Evolutionary conservation across 2,113 vertebrate species (phyloP).

Genomic region (Arvicanthis niloticus): DNA sequence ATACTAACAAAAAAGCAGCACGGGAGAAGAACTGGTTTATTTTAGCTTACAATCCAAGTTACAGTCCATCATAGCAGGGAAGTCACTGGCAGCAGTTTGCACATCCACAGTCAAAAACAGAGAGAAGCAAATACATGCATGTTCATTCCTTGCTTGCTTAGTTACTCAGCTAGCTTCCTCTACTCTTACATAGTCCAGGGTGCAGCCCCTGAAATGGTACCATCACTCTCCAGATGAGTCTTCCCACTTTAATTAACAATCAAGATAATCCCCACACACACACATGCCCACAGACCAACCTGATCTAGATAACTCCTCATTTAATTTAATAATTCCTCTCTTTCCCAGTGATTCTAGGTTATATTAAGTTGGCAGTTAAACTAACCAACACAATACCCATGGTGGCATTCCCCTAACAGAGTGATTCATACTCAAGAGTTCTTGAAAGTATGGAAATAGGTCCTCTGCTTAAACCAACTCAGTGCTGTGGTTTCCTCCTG

Average conservation of each 20-base stretch:
- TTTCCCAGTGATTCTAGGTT: neutral
- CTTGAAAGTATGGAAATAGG: neutral
- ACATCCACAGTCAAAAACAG: neutral
- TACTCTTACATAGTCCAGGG: neutral
- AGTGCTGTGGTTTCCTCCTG: neutral
- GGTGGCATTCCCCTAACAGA: neutral
- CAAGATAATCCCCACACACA: neutral
- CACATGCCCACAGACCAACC: too few species aligned
- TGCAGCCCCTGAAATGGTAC: neutral
- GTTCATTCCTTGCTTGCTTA: neutral
- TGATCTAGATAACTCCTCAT: neutral
- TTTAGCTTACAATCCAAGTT: neutral
- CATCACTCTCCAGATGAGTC: neutral
- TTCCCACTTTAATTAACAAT: neutral
- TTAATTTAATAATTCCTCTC: too few species aligned
- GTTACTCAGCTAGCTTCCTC: neutral
- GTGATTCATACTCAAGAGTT: slow-evolving; percentile 6
- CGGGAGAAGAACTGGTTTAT: neutral
- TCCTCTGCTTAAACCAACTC: neutral
- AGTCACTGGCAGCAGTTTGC: neutral
- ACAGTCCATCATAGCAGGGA: neutral
- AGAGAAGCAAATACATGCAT: neutral
- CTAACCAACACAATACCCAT: neutral
- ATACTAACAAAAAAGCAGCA: neutral
- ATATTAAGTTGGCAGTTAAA: neutral